Percentiles rank a stretch among this genome's conserved stretches.
phyloP scores from a whole-genome alignment of 1,140 invertebrate species.

The Conus ventricosus region DNA sequence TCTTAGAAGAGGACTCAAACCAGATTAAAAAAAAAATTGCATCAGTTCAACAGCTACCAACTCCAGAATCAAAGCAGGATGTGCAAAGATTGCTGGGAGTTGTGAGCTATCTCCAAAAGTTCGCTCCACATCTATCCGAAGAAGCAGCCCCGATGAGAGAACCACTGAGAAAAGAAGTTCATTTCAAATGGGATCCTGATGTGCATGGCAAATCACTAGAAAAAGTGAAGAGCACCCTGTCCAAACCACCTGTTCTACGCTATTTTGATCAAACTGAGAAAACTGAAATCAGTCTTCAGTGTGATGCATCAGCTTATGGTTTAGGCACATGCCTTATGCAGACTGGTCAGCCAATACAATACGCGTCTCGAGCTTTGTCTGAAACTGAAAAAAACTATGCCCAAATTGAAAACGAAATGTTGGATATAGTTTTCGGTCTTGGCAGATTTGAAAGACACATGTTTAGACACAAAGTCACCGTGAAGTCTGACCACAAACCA shows the following conservation, averaged over 20 bases:
- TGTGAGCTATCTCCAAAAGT: constrained; percentile 69
- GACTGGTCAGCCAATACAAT: constrained; percentile 63
- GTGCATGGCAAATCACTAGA: constrained; percentile 26
- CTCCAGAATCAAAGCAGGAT: neutral
- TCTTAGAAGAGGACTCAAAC: too few relatives aligned
- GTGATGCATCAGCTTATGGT: constrained; percentile 18
- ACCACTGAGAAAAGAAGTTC: constrained; percentile 40
- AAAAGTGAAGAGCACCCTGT: constrained; percentile 1
- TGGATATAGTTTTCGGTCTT: constrained; percentile 67
- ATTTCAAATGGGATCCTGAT: constrained; percentile 32
- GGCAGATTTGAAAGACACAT: constrained; percentile 72
- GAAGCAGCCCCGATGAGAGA: constrained; percentile 50
- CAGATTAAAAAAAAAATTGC: too few relatives aligned
- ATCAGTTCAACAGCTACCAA: too few relatives aligned
- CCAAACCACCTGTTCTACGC: neutral
- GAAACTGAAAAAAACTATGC: constrained; percentile 68
- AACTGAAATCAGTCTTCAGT: neutral
- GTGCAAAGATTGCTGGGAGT: constrained; percentile 59
- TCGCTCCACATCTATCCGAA: constrained; percentile 68
- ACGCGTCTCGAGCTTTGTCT: constrained; percentile 69
- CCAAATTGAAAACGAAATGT: constrained; percentile 74
- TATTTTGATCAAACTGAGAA: neutral
- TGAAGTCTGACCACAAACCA: constrained; percentile 50
- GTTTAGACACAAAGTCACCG: constrained; percentile 62
- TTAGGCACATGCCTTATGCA: neutral